Evolutionary conservation across 2,113 vertebrate genomes (phyloP).

Genomic region (Odontophorus gujanensis): DNA sequence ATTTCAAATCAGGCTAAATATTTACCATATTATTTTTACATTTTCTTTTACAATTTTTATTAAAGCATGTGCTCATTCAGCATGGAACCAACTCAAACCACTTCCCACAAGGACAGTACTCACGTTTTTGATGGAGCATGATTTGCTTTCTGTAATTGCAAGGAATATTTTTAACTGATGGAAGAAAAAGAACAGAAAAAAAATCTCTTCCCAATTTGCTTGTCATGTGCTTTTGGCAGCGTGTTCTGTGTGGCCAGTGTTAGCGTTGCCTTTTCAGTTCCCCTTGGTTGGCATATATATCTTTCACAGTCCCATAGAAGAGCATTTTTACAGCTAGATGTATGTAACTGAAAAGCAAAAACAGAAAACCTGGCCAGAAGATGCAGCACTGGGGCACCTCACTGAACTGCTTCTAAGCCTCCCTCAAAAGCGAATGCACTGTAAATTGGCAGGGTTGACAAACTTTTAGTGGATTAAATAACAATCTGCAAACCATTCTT

Average conservation of each 20-base stretch:
- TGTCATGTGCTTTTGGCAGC: neutral
- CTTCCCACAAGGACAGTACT: neutral
- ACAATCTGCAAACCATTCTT: neutral
- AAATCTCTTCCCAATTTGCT: neutral
- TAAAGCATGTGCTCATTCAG: neutral
- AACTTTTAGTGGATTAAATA: neutral
- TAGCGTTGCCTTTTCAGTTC: neutral
- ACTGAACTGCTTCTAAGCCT: neutral
- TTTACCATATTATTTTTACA: neutral
- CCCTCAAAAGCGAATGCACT: neutral
- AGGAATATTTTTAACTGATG: constrained; percentile 29
- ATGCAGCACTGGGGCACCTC: neutral
- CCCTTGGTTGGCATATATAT: neutral
- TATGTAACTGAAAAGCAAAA: neutral
- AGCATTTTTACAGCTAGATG: neutral
- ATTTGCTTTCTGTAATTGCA: constrained; percentile 20
- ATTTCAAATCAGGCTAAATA: constrained; percentile 24
- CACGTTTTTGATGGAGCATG: neutral
- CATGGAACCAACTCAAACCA: neutral
- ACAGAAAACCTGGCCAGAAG: constrained; percentile 45
- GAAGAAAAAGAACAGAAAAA: neutral
- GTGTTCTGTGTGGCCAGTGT: neutral
- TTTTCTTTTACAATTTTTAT: constrained; percentile 11
- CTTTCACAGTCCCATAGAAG: neutral
- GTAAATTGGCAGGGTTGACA: neutral